phyloP scores from a whole-genome alignment of 2,888 invertebrate genomes.

The Octodonta nipae region DNA sequence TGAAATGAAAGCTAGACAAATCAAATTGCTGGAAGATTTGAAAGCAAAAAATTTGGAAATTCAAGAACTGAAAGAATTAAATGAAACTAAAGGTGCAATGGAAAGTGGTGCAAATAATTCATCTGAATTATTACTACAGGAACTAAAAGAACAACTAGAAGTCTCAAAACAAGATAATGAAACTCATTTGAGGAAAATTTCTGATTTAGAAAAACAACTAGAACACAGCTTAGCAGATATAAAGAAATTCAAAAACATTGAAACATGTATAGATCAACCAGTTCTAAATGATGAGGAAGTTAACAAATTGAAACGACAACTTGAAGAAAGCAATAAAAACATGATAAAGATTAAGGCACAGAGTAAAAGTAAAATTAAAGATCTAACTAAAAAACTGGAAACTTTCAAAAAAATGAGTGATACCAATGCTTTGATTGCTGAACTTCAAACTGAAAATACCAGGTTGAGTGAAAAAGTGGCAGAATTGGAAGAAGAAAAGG shows the following conservation, averaged over 20 bases:
- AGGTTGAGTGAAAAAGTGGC: conserved; percentile 61
- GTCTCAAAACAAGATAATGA: conserved; percentile 10
- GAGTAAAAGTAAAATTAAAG: conserved; percentile 58
- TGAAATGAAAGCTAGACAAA: conserved; percentile 48
- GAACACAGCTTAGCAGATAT: conserved; percentile 18
- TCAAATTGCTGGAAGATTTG: conserved; percentile 23
- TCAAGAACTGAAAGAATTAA: conserved; percentile 21
- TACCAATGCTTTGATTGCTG: conserved; percentile 52
- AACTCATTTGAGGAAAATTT: conserved; percentile 14
- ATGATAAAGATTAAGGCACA: conserved; percentile 63
- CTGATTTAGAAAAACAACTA: conserved; percentile 18
- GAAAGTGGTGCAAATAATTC: too few relatives aligned
- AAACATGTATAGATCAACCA: neutral
- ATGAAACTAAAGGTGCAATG: conserved; percentile 9
- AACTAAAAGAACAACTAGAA: conserved; percentile 10
- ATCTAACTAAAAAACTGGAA: conserved; percentile 61
- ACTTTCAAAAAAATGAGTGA: conserved; percentile 54
- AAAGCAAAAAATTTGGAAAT: conserved; percentile 26
- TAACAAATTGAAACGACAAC: conserved; percentile 49
- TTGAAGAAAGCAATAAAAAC: conserved; percentile 62
- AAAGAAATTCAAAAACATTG: conserved; percentile 15
- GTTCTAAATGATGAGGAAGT: conserved; percentile 21
- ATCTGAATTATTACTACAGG: conserved; percentile 7
- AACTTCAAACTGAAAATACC: conserved; percentile 48
- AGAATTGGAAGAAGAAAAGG: conserved; percentile 74